Conservation (phyloP, 2,888 invertebrate genomes). For the Matsumyia berberina region DNA sequence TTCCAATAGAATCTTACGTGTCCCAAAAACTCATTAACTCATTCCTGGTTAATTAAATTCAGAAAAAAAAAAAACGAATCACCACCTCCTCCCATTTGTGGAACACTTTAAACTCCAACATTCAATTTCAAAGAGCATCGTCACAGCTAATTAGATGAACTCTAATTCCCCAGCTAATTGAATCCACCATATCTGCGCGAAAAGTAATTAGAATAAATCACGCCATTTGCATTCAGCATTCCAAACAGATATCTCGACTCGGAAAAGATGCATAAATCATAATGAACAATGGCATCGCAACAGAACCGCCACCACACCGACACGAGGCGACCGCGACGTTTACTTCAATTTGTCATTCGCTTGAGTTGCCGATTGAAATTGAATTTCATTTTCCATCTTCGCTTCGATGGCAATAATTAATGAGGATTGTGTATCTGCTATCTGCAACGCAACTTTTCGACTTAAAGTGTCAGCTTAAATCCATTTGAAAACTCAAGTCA, state of each 20-base stretch:
- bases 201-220: constrained; percentile 64
- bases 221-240: constrained; percentile 23
- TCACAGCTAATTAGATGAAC: constrained; percentile 39
- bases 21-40: neutral
- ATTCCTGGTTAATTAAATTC: neutral
- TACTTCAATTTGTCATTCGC: constrained; percentile 41
- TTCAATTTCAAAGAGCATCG: constrained; percentile 47
- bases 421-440: neutral
- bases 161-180: constrained; percentile 28
- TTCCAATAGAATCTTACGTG: neutral
- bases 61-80: neutral
- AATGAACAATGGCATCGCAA: constrained; percentile 27
- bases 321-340: neutral
- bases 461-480: neutral
- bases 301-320: neutral
- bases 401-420: constrained; percentile 40
- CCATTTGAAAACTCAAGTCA: too few relatives aligned
- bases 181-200: constrained; percentile 23
- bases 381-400: constrained; percentile 39
- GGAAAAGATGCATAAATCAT: constrained; percentile 61
- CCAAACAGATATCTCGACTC: neutral
- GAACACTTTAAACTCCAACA: neutral
- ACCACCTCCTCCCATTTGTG: neutral
- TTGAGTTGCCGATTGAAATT: constrained; percentile 39
- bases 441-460: neutral